phyloP scores from a whole-genome alignment of 2,888 invertebrate genomes.

The Galeopsomyia nigrocyanea region DNA sequence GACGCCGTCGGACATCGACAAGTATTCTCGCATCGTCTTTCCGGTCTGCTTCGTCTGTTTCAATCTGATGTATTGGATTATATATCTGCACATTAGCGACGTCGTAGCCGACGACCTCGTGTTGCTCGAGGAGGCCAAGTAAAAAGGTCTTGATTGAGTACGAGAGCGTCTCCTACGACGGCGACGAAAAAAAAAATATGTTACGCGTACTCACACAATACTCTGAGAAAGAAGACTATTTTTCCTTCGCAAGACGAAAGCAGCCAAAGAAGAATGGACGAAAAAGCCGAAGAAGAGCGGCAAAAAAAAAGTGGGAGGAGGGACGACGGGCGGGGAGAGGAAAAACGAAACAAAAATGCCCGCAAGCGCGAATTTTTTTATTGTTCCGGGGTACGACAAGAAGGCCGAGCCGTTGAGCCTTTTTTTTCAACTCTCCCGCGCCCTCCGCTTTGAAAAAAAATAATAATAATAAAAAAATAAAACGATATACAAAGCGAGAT shows the following conservation, averaged over 20 bases:
- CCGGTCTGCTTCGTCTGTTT: constrained; percentile 99
- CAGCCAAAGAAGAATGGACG: constrained; percentile 28
- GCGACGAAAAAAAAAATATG: neutral
- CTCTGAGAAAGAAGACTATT: constrained; percentile 45
- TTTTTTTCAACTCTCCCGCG: constrained; percentile 15
- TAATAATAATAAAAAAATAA: neutral
- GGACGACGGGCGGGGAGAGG: neutral
- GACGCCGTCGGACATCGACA: constrained; percentile 98
- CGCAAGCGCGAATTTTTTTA: constrained; percentile 28
- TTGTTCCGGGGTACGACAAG: neutral
- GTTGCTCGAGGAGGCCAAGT: constrained; percentile 66
- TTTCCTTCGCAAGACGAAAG: constrained; percentile 31
- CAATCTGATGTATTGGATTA: constrained; percentile 99
- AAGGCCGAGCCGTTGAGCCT: constrained; percentile 7
- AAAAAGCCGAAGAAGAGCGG: neutral
- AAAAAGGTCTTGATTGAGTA: constrained; percentile 50
- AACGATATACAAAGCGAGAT: neutral
- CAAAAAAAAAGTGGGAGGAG: too few relatives aligned
- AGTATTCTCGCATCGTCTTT: constrained; percentile 98
- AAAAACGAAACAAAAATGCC: neutral
- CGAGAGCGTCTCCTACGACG: constrained; percentile 17
- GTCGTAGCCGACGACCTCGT: constrained; percentile 95
- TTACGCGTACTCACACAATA: constrained; percentile 5
- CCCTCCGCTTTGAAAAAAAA: constrained; percentile 9
- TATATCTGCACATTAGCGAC: constrained; percentile 95